Percentiles rank a stretch among this genome's conserved stretches.
Evolutionary conservation across 2,888 invertebrate species (phyloP).

Genomic region (Blastobasis lacticolella): DNA sequence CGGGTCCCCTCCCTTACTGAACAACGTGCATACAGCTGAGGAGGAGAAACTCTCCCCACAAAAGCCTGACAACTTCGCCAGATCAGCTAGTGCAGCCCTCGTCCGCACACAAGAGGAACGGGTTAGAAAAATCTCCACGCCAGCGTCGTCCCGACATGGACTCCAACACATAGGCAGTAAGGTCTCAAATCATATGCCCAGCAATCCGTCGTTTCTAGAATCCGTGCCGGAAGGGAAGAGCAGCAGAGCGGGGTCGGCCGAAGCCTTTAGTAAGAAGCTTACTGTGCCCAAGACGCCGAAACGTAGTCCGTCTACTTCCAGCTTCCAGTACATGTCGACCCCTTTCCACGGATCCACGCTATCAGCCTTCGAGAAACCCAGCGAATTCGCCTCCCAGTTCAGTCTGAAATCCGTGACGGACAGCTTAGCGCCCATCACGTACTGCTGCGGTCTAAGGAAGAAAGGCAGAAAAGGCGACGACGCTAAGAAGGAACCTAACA

Average conservation of each 20-base stretch:
- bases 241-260: conserved; percentile 48
- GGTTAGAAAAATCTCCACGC: conserved; percentile 52
- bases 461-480: conserved; percentile 46
- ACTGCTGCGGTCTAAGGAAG: conserved; percentile 47
- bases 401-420: conserved; percentile 80
- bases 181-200: conserved; percentile 73
- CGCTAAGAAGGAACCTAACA: conserved; percentile 63
- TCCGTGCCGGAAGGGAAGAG: conserved; percentile 79
- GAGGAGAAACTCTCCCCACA: conserved; percentile 18
- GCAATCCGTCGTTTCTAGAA: conserved; percentile 77
- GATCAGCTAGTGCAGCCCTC: conserved; percentile 83
- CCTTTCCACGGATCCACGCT: conserved; percentile 90
- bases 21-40: conserved; percentile 36
- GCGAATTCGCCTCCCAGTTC: conserved; percentile 85
- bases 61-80: conserved; percentile 53
- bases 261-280: conserved; percentile 53
- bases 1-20: conserved; percentile 52
- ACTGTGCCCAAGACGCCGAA: conserved; percentile 69
- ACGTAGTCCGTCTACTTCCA: conserved; percentile 84
- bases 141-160: conserved; percentile 48
- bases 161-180: conserved; percentile 76
- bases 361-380: conserved; percentile 83
- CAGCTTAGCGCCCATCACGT: conserved; percentile 62
- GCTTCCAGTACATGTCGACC: conserved; percentile 88
- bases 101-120: conserved; percentile 59